A percentile compares a stretch with the other conserved stretches of the same genome.
Evolutionary conservation across 2,888 invertebrate genomes (phyloP).

Genomic region (Oligia fasciuncula): DNA sequence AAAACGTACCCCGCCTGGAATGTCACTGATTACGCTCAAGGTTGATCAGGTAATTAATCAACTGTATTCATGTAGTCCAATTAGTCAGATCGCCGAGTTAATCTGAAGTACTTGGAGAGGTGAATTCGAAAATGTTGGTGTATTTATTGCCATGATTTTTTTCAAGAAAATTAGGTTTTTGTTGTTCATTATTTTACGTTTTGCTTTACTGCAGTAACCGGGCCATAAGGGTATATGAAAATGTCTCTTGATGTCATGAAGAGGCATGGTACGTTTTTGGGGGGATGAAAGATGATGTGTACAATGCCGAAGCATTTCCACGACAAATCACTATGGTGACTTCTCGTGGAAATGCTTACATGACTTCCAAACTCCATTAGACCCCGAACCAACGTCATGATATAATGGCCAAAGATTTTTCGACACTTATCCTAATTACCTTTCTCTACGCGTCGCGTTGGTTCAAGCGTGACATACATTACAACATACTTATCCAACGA

Average conservation of each 20-base stretch:
- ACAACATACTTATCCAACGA: conserved; percentile 18
- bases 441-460: conserved; percentile 17
- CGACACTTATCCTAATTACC: not conserved
- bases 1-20: conserved; percentile 73
- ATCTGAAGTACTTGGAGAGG: conserved; percentile 9
- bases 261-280: not conserved
- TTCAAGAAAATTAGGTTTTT: not conserved
- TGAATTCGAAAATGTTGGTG: not conserved
- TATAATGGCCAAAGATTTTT: not conserved
- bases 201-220: not conserved
- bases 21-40: conserved; percentile 75
- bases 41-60: conserved; percentile 43
- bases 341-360: too few species aligned
- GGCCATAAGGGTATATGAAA: not conserved
- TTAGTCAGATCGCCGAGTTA: conserved; percentile 26
- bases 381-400: not conserved
- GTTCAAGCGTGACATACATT: conserved; percentile 11
- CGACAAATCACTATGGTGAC: not conserved
- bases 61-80: conserved; percentile 34
- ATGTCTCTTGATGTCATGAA: not conserved
- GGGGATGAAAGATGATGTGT: not conserved
- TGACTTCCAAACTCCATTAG: not conserved
- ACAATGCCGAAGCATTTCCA: not conserved
- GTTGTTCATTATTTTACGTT: not conserved
- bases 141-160: not conserved